Percentiles rank a stretch among this genome's conserved stretches.
Conservation (phyloP, 1,140 invertebrate species). For the Eciton burchellii region DNA sequence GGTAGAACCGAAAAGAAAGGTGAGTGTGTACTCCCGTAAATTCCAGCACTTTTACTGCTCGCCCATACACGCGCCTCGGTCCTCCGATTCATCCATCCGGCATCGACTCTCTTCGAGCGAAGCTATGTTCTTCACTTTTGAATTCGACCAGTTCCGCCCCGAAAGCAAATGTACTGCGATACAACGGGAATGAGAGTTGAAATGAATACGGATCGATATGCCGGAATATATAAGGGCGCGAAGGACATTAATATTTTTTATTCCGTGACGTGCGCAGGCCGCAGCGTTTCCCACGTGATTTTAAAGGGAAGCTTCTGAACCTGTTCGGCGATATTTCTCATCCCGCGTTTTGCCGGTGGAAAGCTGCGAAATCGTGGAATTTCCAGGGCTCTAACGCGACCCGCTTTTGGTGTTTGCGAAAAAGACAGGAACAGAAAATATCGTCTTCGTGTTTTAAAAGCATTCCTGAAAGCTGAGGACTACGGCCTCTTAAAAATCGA, state of each 20-base stretch:
- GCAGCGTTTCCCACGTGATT: too few species aligned
- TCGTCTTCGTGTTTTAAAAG: too few species aligned
- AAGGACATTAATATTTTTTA: neutral
- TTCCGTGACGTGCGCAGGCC: neutral
- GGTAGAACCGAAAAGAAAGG: conserved; percentile 44
- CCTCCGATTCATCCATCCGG: conserved; percentile 38
- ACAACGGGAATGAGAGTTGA: conserved; percentile 6
- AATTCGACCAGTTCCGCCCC: conserved; percentile 20
- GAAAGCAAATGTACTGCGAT: conserved; percentile 38
- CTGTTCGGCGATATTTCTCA: too few species aligned
- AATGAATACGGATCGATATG: conserved; percentile 5
- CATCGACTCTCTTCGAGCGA: conserved; percentile 23
- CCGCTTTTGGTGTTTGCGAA: too few species aligned
- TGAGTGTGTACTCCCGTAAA: conserved; percentile 41
- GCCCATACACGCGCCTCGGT: conserved; percentile 10
- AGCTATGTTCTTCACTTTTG: conserved; percentile 37
- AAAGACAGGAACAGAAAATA: too few species aligned
- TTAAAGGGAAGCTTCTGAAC: too few species aligned
- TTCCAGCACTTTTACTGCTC: conserved; percentile 46
- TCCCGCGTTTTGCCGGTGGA: too few species aligned
- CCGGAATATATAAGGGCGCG: neutral
- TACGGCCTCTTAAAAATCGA: too few species aligned
- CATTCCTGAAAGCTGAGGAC: too few species aligned
- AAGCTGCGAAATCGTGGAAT: too few species aligned
- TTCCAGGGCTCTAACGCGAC: too few species aligned